Evolutionary conservation across 2,113 vertebrate species (phyloP).

Genomic region (Dinomys branickii): DNA sequence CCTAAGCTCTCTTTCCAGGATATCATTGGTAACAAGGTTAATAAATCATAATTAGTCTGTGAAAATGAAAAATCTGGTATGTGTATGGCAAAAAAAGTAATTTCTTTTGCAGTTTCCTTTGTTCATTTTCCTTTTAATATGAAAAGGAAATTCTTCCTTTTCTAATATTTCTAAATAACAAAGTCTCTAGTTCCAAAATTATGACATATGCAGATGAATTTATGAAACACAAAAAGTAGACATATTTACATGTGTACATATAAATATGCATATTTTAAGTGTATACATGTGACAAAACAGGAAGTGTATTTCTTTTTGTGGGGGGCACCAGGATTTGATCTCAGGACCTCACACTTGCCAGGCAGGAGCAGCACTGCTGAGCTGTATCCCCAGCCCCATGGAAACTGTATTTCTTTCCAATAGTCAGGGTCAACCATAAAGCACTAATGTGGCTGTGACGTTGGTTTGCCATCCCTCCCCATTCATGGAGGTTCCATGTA

Average conservation of each 20-base stretch:
- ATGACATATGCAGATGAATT: not conserved
- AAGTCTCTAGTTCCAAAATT: not conserved
- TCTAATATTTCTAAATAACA: not conserved
- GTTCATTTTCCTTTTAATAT: slow-evolving; percentile 12
- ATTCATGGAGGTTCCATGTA: not conserved
- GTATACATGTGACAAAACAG: not conserved
- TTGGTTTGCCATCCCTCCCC: not conserved
- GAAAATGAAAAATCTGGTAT: slow-evolving; percentile 55
- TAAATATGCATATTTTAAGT: not conserved
- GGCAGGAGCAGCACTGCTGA: no score
- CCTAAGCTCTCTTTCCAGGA: slow-evolving; percentile 78
- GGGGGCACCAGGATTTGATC: no score
- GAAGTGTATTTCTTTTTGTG: not conserved
- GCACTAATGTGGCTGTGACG: not conserved
- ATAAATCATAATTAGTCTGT: slow-evolving; percentile 67
- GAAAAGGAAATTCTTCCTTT: no score
- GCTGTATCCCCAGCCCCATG: no score
- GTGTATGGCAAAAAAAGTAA: slow-evolving; percentile 29
- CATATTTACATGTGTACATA: not conserved
- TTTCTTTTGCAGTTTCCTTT: not conserved
- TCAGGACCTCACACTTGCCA: no score
- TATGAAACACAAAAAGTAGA: not conserved
- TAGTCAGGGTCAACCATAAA: not conserved
- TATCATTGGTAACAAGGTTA: slow-evolving; percentile 75
- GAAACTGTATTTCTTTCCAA: not conserved